phyloP scores from a whole-genome alignment of 2,797 vertebrate species.

The Tachyglossus aculeatus region DNA sequence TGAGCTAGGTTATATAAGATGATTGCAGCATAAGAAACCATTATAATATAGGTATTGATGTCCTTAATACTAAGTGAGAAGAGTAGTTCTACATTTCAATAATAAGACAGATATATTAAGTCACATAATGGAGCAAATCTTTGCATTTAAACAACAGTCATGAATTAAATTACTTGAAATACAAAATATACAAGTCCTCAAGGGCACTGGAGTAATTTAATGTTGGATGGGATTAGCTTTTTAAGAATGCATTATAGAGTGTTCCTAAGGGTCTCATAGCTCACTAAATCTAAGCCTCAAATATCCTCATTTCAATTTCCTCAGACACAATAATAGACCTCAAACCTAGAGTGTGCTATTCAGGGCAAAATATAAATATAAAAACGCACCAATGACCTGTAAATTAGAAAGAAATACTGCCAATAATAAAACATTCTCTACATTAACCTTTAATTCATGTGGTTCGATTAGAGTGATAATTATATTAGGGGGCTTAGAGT shows the following conservation, averaged over 20 bases:
- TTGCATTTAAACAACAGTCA: constrained; percentile 1
- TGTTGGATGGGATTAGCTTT: constrained; percentile 38
- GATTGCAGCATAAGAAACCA: neutral
- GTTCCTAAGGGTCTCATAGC: constrained; percentile 29
- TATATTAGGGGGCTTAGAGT: neutral
- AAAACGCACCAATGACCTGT: constrained; percentile 9
- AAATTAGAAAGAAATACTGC: constrained; percentile 3
- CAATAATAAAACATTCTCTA: neutral
- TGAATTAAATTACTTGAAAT: constrained; percentile 43
- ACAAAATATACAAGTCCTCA: constrained; percentile 29
- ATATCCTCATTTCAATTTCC: constrained; percentile 58
- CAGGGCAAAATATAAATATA: constrained; percentile 56
- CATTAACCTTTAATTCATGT: constrained; percentile 2
- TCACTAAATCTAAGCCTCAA: constrained; percentile 55
- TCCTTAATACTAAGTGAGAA: constrained; percentile 19
- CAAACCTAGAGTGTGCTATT: constrained; percentile 36
- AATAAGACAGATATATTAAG: constrained; percentile 17
- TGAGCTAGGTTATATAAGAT: constrained; percentile 12
- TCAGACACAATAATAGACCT: constrained; percentile 44
- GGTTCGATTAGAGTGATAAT: neutral
- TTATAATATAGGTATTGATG: neutral
- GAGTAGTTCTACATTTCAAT: constrained; percentile 20
- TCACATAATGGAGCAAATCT: neutral
- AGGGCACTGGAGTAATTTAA: constrained; percentile 39
- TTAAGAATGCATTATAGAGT: constrained; percentile 19